These are phyloP conservation scores for Oxyruncus cristatus DNA, from an alignment of 2,113 vertebrate species.

Conservation along the genomic window DNA sequence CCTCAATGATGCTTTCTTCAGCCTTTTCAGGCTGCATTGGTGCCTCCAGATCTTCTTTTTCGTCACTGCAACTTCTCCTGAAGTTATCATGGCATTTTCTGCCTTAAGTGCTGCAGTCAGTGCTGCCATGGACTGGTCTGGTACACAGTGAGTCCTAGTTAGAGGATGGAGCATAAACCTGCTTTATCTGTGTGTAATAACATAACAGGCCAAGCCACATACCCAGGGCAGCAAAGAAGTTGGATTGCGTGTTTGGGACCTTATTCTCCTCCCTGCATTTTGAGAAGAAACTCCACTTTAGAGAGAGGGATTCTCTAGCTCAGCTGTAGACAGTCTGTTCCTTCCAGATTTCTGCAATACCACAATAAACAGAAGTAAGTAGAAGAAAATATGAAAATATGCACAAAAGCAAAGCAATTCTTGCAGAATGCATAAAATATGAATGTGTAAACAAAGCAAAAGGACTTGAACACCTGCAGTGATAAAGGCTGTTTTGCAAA, in stretches of 20 bases:
- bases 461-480: neutral
- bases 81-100: neutral
- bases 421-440: neutral
- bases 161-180: neutral
- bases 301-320: neutral
- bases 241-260: neutral
- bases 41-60: neutral
- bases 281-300: neutral
- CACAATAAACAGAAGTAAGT: neutral
- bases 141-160: neutral
- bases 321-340: neutral
- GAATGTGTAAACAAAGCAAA: neutral
- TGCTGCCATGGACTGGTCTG: neutral
- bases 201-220: neutral
- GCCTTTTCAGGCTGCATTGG: neutral
- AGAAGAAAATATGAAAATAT: neutral
- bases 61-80: neutral
- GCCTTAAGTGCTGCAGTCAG: neutral
- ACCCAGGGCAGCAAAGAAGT: neutral
- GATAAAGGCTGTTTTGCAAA: neutral
- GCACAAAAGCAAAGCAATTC: neutral
- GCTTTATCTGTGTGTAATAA: neutral
- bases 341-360: neutral
- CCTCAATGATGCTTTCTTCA: neutral
- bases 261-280: neutral